Evolutionary conservation across 2,113 vertebrate genomes (phyloP), one percentile per base, ranked within the genome.

Genomic region (Corythaeola cristata): DNA sequence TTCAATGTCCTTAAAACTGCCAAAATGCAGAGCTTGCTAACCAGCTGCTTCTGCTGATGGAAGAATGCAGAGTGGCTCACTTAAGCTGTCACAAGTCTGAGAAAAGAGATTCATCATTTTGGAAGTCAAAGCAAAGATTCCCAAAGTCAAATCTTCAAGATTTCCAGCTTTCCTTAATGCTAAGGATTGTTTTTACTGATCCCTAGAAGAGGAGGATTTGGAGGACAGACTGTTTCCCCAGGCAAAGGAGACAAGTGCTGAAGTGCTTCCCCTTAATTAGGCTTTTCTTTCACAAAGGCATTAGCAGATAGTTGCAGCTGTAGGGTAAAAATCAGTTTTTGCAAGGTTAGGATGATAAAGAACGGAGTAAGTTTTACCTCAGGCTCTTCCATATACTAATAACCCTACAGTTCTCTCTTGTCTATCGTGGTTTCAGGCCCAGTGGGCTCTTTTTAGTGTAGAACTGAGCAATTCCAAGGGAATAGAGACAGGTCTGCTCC

Each of bases 51-150:
- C 63, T 90, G 92, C 95, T 92, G 81, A 44, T 52, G 47, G 32
- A 69, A 87, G 64, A 64, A 89, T n/a, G 74, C 85, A 58, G 73
- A 79, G 83, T 4, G 45, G 71, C 49, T 93, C 59, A 11, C 23
- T 94, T 79, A 92, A 88, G 76, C 73, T 92, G 92, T 81, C 59
- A 56, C 26, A 50, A 67, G 9, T 39, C 55, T 76, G 78, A 95
- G 74, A 90, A 92, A 87, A 92, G 35, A 58, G 27, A 92, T 64
- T 82, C 52, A 58, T 93, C 14, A 9, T 41, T 94, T 83, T 74
- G 69, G 88, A 87, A 80, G 47, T 89, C 80, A 97, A 77, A 90
- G 90, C 60, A 93, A 85, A 62, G 84, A 58, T 47, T 67, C 33
- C 32, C 45, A 37, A 87, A 69, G 80, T 73, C 45, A 56, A 91